These are phyloP conservation scores for Drosophila oshimai DNA, from an alignment of 1,140 invertebrate species.

Conservation along the genomic window DNA sequence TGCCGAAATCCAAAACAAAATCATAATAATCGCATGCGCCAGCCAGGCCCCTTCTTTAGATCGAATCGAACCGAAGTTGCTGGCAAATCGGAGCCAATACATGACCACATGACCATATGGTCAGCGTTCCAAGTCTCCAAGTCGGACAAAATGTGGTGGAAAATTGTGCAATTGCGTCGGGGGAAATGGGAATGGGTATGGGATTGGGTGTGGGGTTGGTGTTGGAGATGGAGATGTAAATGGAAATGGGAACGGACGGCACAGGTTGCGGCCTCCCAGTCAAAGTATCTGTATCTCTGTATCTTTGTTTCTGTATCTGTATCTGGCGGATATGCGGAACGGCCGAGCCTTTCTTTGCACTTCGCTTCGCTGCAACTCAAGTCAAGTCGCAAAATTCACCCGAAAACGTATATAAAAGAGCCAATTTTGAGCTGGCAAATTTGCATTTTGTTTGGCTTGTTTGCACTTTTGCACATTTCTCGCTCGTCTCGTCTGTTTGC, in stretches of 20 bases:
- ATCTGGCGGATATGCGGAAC: neutral
- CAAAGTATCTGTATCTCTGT: neutral
- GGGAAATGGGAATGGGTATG: neutral
- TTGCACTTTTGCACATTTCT: constrained; percentile 47
- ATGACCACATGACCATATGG: constrained; percentile 63
- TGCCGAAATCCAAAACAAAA: constrained; percentile 41
- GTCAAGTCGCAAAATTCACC: constrained; percentile 41
- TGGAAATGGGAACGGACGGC: neutral
- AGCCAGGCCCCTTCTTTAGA: constrained; percentile 8
- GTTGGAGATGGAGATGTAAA: neutral
- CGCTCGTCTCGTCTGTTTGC: constrained; percentile 51
- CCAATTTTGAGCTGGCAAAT: constrained; percentile 31
- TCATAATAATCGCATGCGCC: constrained; percentile 75
- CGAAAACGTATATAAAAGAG: constrained; percentile 21
- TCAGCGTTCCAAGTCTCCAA: constrained; percentile 26
- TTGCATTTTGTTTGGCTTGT: constrained; percentile 68
- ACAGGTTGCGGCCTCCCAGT: constrained; percentile 1
- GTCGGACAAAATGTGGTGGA: constrained; percentile 9
- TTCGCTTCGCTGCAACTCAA: constrained; percentile 43
- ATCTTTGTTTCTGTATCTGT: neutral
- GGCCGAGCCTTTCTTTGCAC: constrained; percentile 66
- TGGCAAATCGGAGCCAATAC: constrained; percentile 15
- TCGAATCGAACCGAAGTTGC: neutral
- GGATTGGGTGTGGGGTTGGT: too few relatives aligned
- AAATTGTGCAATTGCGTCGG: constrained; percentile 28